Conservation (phyloP, 92 coral and sea anemone genomes). For the Desmophyllum pertusum region DNA sequence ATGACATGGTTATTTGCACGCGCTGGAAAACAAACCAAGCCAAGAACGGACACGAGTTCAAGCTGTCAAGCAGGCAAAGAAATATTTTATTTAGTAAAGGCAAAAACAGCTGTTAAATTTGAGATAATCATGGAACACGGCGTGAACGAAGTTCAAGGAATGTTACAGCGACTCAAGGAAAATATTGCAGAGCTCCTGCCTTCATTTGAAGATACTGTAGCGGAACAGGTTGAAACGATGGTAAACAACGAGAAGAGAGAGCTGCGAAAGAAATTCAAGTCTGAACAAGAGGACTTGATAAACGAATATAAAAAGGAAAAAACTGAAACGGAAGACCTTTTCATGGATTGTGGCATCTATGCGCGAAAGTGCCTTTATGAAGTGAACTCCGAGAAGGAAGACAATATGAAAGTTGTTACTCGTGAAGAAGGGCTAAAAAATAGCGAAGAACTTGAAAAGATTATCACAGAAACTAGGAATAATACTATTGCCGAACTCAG, state of each 20-base stretch:
- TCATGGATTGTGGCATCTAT: not conserved
- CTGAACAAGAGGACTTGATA: slow-evolving; percentile 2
- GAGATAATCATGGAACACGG: slow-evolving; percentile 14
- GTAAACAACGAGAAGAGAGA: slow-evolving; percentile 11
- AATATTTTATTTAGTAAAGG: not conserved
- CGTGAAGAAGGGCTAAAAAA: not conserved
- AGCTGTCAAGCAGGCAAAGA: not conserved
- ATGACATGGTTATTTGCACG: slow-evolving; percentile 6
- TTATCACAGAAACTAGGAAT: not conserved
- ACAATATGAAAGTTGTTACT: slow-evolving; percentile 4
- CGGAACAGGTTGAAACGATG: slow-evolving; percentile 17
- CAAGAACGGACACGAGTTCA: not conserved
- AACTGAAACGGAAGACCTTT: slow-evolving; percentile 5
- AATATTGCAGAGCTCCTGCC: not conserved
- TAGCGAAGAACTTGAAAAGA: not conserved
- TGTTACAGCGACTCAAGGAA: slow-evolving; percentile 11
- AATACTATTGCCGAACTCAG: not conserved
- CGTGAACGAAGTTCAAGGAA: not conserved
- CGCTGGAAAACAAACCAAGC: not conserved
- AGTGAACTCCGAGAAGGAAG: not conserved
- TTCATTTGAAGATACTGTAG: slow-evolving; percentile 28
- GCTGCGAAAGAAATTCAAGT: slow-evolving; percentile 11
- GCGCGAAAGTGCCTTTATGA: slow-evolving; percentile 1
- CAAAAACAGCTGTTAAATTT: not conserved
- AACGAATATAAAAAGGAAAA: slow-evolving; percentile 1